Evolutionary conservation across 1,140 invertebrate genomes (phyloP), one percentile per base, ranked within the genome.

Genomic region (Drosophila sproati): DNA sequence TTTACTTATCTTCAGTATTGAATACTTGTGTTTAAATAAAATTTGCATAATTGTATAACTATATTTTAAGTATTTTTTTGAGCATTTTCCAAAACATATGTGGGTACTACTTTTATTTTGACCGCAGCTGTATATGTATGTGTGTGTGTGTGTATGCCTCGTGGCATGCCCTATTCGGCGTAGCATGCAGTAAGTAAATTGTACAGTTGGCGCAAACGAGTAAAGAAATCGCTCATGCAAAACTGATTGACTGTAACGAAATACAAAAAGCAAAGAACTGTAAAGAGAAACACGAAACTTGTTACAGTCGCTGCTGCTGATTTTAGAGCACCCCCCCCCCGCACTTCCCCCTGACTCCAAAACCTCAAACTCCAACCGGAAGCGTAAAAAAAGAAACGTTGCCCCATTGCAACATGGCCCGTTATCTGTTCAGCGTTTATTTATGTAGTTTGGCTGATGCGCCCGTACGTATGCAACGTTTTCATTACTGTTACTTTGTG

Each of bases 151-250:
- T 32, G 8, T 32, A 48, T 35, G 6, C 52, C 60, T 35, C 41
- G 28, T 60, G 12, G 2, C 45, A n/a, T 28, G 10, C 28, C 43
- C 59, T 43, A 12, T 47, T 20, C 2, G 29, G 10, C 34, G 31
- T 31, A 54, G 61, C 50, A 28, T 35, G 31, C 55, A 69, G 78
- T 72, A 82, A 77, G 80, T 80, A 87, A 87, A 87, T 87, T 87
- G 83, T 87, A 82, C 77, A 87, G 83, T 88, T 87, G 80, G 83
- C 83, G 83, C 83, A 87, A 87, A 87, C 83, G 83, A 87, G 83
- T 87, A 89, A 87, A 89, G 83, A 87, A 87, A 83, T 88, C 83
- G 80, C 85, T 87, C 83, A 87, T 87, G 83, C 83, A 87, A 87
- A 88, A 87, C 83, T 87, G 83, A 87, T 87, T 87, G 83, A 87